Percentiles rank a stretch among this genome's conserved stretches.
phyloP scores from a whole-genome alignment of 2,888 invertebrate genomes.

The Sclerodermus sp. region DNA sequence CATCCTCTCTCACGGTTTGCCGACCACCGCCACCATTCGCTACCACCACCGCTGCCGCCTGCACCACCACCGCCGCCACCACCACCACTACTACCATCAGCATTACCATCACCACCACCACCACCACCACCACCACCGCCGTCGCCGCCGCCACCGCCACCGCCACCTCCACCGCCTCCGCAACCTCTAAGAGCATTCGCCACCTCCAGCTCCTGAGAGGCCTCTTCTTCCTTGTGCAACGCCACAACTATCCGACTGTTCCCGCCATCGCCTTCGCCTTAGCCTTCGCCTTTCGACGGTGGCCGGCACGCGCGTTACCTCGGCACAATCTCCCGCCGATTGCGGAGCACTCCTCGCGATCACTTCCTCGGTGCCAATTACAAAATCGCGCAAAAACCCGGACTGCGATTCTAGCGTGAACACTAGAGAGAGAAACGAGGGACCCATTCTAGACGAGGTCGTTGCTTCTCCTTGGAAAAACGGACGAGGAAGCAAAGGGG shows the following conservation, averaged over 20 bases:
- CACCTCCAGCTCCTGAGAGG: constrained; percentile 3
- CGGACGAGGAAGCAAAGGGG: not conserved
- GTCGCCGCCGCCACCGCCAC: constrained; percentile 6
- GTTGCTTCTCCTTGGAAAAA: not conserved
- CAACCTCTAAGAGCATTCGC: constrained; percentile 1
- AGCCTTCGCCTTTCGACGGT: constrained; percentile 4
- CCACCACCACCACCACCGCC: not conserved
- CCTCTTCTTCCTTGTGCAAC: no score
- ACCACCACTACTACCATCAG: constrained; percentile 13
- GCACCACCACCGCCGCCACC: constrained; percentile 3
- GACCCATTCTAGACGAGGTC: no score
- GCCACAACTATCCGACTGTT: constrained; percentile 4
- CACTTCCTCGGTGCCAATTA: no score
- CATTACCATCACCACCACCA: not conserved
- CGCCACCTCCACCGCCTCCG: not conserved
- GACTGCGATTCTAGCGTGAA: no score
- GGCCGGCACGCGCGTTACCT: no score
- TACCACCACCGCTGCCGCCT: constrained; percentile 11
- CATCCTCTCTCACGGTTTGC: constrained; percentile 39
- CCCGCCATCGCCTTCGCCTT: constrained; percentile 9
- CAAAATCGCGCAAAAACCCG: no score
- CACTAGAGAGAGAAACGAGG: no score
- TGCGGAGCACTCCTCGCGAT: no score
- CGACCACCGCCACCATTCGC: constrained; percentile 3
- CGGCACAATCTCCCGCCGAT: no score